Percentiles rank a stretch among this genome's conserved stretches.
Conservation (phyloP, 1,140 invertebrate species). For the Cryptotermes secundus region DNA sequence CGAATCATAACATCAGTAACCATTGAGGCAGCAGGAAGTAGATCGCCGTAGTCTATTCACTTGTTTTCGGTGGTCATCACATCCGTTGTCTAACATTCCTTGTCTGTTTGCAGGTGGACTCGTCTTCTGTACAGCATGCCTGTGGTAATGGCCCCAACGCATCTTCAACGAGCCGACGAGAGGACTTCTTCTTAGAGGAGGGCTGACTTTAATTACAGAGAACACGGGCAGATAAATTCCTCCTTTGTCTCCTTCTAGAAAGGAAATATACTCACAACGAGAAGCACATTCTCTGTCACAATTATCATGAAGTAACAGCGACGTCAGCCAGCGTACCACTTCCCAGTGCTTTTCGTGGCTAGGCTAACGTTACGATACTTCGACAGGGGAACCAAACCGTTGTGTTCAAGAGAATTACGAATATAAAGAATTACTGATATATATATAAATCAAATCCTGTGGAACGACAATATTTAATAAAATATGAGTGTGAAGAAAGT, state of each 20-base stretch:
- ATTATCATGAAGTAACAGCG: not conserved
- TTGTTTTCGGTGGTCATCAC: no score
- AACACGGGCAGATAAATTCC: not conserved
- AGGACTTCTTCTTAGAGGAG: not conserved
- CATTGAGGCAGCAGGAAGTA: no score
- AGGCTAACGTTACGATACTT: not conserved
- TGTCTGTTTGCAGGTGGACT: not conserved
- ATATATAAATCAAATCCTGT: not conserved
- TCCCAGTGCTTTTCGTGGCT: not conserved
- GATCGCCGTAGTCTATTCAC: no score
- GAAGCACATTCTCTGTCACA: not conserved
- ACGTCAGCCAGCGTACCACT: not conserved
- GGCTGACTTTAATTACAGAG: not conserved
- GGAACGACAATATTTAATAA: conserved; percentile 18
- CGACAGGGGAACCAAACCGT: not conserved
- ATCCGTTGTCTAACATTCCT: no score
- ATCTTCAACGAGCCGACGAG: not conserved
- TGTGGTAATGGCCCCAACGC: not conserved
- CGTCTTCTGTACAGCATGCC: not conserved
- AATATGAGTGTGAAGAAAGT: not conserved
- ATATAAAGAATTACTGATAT: not conserved
- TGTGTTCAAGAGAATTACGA: not conserved
- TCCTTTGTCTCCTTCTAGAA: not conserved
- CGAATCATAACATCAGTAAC: no score
- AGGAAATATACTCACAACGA: not conserved